A percentile compares a stretch with the other conserved stretches of the same genome.
Evolutionary conservation across 2,888 invertebrate species (phyloP).

Genomic region (Leptinotarsa rubiginosa): DNA sequence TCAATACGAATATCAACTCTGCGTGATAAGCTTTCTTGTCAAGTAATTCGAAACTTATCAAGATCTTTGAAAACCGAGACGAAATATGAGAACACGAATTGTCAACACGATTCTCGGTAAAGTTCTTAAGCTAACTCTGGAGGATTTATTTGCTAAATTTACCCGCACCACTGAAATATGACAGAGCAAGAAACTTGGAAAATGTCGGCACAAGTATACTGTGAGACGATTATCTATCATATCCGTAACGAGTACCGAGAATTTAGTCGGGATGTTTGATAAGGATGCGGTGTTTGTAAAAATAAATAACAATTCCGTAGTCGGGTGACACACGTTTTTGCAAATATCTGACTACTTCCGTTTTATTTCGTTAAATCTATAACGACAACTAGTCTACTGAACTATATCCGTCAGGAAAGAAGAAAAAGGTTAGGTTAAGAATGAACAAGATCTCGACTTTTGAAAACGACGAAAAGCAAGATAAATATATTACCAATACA

Average conservation of each 20-base stretch:
- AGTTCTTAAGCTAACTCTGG: conserved; percentile 2
- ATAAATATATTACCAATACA: too few relatives aligned
- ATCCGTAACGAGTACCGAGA: not conserved
- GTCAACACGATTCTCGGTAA: conserved; percentile 24
- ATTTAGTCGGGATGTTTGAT: not conserved
- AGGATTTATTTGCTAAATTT: conserved; percentile 22
- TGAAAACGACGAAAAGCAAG: too few relatives aligned
- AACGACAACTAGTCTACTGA: too few relatives aligned
- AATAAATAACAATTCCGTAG: not conserved
- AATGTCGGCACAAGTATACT: conserved; percentile 22
- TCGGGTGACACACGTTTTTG: too few relatives aligned
- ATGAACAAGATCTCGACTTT: too few relatives aligned
- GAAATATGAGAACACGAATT: conserved; percentile 18
- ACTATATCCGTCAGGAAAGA: too few relatives aligned
- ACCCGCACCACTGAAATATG: conserved; percentile 24
- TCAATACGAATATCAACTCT: too few relatives aligned
- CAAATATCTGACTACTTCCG: too few relatives aligned
- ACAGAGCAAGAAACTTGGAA: conserved; percentile 28
- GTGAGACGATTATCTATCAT: conserved; percentile 1
- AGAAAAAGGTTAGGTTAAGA: too few relatives aligned
- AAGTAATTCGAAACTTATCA: not conserved
- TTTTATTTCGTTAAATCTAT: too few relatives aligned
- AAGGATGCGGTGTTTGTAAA: not conserved
- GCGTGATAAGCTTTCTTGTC: too few relatives aligned
- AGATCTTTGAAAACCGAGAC: conserved; percentile 17